These are phyloP conservation scores for Scolopax rusticola DNA, from an alignment of 2,797 vertebrate genomes.

Conservation along the genomic window DNA sequence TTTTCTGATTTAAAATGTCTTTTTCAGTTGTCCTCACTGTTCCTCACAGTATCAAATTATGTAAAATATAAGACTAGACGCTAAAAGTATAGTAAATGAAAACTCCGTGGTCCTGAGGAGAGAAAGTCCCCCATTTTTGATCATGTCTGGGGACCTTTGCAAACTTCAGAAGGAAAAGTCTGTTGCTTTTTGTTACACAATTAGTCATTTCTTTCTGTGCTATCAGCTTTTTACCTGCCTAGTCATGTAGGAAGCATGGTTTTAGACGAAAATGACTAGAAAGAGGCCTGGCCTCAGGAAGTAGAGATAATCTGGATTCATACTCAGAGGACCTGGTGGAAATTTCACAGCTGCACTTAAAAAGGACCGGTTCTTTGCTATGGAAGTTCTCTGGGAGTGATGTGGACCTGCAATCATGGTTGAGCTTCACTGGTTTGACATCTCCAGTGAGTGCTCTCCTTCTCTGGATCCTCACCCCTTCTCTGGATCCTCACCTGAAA, in stretches of 20 bases:
- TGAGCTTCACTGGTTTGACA: not conserved
- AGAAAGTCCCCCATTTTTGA: not conserved
- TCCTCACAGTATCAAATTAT: not conserved
- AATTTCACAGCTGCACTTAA: not conserved
- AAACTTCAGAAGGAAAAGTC: not conserved
- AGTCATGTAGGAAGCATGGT: not conserved
- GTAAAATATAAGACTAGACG: not conserved
- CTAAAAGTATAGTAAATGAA: not conserved
- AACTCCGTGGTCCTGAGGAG: not conserved
- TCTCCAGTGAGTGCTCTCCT: not conserved
- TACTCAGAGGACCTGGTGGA: not conserved
- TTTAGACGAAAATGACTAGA: constrained; percentile 14
- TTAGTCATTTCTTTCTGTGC: constrained; percentile 18
- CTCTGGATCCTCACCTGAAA: not conserved
- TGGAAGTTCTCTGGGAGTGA: not conserved
- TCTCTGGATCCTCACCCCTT: not conserved
- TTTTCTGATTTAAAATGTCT: not conserved
- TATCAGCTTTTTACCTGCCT: constrained; percentile 11
- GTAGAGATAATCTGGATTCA: not conserved
- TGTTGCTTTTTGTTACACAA: not conserved
- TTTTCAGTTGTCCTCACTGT: not conserved
- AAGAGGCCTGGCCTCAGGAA: not conserved
- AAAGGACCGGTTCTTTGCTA: not conserved
- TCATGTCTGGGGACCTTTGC: not conserved
- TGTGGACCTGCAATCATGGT: not conserved